Base-by-base conservation (phyloP, 2,888 invertebrate genomes). In the Agrochola macilenta region DNA sequence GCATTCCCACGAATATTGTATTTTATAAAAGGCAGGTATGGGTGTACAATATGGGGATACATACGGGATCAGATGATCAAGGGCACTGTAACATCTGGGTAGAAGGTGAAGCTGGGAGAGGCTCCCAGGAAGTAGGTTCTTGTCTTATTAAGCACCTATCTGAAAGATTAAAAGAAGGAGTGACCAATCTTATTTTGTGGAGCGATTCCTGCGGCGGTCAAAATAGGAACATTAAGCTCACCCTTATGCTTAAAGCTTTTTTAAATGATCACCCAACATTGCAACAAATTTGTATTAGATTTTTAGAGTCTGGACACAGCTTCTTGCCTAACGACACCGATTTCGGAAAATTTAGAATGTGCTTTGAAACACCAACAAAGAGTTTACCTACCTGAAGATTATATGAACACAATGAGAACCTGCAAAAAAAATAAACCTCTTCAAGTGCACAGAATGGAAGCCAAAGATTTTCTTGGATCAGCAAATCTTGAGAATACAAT, bases 71-170 rank as follows among this genome's bases (percentile, higher is more conserved):
- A 61, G 65, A 83, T 68, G 77, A 80, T 66, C 43, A 78, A 82
- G 78, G 70, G 49, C 74, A 79, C 66, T 80, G 80, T 71, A 82
- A 83, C 64, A 64, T 82, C 3, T 81, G 79, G 79, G 79, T 84
- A 57, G 81, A 84, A 77, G 79, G 79, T 14, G 81, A 81, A 79
- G 83, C 85, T 49, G 81, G 79, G 14, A 80, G 83, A 76, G 83
- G 82, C 52, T 64, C 81, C 23, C 82, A 82, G 43, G 79, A 82
- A 70, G 79, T 84, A 14, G 79, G 81, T 30, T 83, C 83, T 69
- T 81, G 83, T 66, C 66, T 81, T 8, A 76, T 81, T 49, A 78
- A 77, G 61, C 76, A 80, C 57, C 60, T 77, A 7, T 61, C 54
- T 8, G 76, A 74, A 46, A 77, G 80, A 74, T 49, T 81, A 14